phyloP scores from a whole-genome alignment of 2,113 vertebrate species.

The Zootoca vivipara region DNA sequence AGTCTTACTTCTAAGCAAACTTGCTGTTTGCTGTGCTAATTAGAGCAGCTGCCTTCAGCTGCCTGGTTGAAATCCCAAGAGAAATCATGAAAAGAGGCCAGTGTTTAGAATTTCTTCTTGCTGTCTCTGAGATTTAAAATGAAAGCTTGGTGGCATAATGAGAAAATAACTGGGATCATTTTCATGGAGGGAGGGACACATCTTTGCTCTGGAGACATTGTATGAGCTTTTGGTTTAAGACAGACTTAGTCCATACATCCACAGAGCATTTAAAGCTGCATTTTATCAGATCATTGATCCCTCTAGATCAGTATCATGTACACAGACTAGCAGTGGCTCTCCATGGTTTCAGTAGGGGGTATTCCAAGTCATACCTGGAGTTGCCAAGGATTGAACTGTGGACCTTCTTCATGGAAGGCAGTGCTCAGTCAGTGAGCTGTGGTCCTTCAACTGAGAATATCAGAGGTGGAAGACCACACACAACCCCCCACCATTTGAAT shows the following conservation, averaged over 20 bases:
- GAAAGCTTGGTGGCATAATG: conserved; percentile 49
- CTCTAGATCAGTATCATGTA: no score
- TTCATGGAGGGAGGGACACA: neutral
- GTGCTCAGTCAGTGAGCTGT: no score
- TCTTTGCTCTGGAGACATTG: neutral
- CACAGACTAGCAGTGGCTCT: no score
- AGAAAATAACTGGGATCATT: conserved; percentile 30
- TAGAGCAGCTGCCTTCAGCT: conserved; percentile 64
- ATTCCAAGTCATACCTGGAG: no score
- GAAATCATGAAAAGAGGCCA: conserved; percentile 60
- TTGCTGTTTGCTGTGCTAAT: conserved; percentile 63
- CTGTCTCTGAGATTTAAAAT: conserved; percentile 50
- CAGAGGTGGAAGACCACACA: no score
- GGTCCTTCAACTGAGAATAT: no score
- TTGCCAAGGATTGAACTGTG: no score
- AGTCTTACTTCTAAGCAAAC: conserved; percentile 53
- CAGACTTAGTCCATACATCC: neutral
- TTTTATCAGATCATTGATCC: no score
- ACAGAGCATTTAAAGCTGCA: no score
- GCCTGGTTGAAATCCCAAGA: conserved; percentile 50
- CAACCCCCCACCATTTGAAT: no score
- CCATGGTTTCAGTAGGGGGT: no score
- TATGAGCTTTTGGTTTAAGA: conserved; percentile 13
- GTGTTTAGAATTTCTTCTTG: conserved; percentile 48
- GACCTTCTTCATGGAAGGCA: no score